Base-by-base conservation (phyloP, 2,113 vertebrate species). In the Gnathonemus echidnorhynchus region DNA sequence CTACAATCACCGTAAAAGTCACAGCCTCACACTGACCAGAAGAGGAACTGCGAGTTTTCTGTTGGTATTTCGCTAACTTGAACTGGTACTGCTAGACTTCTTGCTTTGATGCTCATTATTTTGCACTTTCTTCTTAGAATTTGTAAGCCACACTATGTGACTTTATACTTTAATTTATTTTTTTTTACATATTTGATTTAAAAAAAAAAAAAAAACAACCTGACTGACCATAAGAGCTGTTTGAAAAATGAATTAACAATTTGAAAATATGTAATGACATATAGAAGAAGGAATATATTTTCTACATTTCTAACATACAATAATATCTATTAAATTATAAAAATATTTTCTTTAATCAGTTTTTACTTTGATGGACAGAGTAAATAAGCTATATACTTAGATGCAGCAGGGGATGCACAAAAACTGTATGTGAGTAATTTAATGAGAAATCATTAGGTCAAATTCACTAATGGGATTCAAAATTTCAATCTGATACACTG, bases 1-100 rank as follows among this genome's bases (percentile, higher is more conserved):
- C 66, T 21, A 27, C 84, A 27, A 70, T 90, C 45, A 86, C 70
- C 17, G 49, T 85, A 90, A 49, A 48, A 66, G 89, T 86, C 52
- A 21, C 35, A 66, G 52, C 56, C 17, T 39, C 52, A n/a, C 77
- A 84, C 31, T 53, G 77, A 42, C 24, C 50, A 56, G 80, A 89
- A 58, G 21, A 19, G 58, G 42, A 66, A 89, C 35, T 10, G n/a
- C 42, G 21, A 19, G 45, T 21, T 35, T n/a, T 62, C 35, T 58
- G 84, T 35, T 39, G 6, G 13, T 24, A 35, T 87, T 86, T 70
- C 49, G 17, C 31, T 17, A 62, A 46, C 7, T 35, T 46, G 21
- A 17, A 27, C 83, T 62, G 52, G 27, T 70, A 21, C 27, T 87
- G 56, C 21, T 62, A 46, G 21, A 42, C 39, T 24, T 70, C 19